Conservation (phyloP, 2,797 vertebrate species). For the Odontamblyopus lacepedii region DNA sequence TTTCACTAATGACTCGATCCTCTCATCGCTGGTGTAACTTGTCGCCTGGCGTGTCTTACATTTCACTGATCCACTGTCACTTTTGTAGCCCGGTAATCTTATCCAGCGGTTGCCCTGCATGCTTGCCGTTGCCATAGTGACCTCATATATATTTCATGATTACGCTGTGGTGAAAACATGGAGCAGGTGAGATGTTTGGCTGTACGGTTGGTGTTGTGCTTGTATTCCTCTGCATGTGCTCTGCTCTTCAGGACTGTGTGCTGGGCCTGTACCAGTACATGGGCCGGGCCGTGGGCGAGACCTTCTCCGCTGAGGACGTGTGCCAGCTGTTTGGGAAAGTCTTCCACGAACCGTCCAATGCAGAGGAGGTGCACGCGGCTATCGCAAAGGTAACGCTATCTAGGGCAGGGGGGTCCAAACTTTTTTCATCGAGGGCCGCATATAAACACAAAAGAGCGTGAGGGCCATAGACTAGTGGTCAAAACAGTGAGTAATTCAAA, state of each 20-base stretch:
- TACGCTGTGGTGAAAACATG: slow-evolving; percentile 54
- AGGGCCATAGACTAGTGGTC: too few species aligned
- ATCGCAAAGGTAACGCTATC: slow-evolving; percentile 65
- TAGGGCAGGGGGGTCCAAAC: too few species aligned
- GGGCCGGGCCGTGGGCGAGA: slow-evolving; percentile 52
- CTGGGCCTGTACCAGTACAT: slow-evolving; percentile 45
- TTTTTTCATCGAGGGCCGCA: too few species aligned
- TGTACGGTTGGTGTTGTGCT: slow-evolving; percentile 15
- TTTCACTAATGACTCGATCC: slow-evolving; percentile 6
- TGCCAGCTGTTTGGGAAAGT: slow-evolving; percentile 67
- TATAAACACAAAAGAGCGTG: too few species aligned
- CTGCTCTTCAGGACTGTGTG: slow-evolving; percentile 44
- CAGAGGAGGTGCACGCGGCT: slow-evolving; percentile 56
- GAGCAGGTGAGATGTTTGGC: slow-evolving; percentile 60
- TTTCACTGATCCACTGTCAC: slow-evolving; percentile 50
- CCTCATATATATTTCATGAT: slow-evolving; percentile 68
- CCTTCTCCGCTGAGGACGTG: slow-evolving; percentile 64
- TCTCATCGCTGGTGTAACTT: slow-evolving; percentile 24
- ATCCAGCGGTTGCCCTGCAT: slow-evolving; percentile 51
- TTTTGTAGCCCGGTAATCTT: slow-evolving; percentile 60
- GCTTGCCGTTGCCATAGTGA: slow-evolving; percentile 59
- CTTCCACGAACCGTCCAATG: slow-evolving; percentile 54
- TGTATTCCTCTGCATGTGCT: not conserved
- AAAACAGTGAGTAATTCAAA: too few species aligned
- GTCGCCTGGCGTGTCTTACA: slow-evolving; percentile 35